These are phyloP conservation scores for Mantis religiosa DNA, from an alignment of 2,888 invertebrate species.

Conservation along the genomic window DNA sequence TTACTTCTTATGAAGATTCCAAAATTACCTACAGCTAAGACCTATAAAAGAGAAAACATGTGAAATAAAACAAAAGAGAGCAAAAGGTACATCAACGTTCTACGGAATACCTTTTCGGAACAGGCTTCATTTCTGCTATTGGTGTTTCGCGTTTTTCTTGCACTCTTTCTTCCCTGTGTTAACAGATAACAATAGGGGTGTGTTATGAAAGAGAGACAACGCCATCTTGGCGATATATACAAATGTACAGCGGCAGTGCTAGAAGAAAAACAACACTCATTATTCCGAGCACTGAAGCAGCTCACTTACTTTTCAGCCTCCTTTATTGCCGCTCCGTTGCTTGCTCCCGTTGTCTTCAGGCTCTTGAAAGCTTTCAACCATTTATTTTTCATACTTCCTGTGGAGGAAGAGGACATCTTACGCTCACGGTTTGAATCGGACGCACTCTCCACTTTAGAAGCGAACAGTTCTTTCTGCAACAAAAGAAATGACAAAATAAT, in stretches of 20 bases:
- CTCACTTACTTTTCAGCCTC: constrained; percentile 61
- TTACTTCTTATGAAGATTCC: neutral
- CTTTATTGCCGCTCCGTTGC: constrained; percentile 45
- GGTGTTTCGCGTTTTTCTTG: neutral
- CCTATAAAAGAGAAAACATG: neutral
- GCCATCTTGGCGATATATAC: neutral
- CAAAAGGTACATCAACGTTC: neutral
- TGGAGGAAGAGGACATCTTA: constrained; percentile 80
- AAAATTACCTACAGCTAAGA: neutral
- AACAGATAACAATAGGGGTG: neutral
- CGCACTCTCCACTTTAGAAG: constrained; percentile 65
- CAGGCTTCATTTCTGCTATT: neutral
- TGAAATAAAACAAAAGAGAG: neutral
- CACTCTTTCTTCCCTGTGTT: neutral
- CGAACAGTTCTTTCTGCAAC: constrained; percentile 79
- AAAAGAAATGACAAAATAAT: constrained; percentile 4
- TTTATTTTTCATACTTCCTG: constrained; percentile 91
- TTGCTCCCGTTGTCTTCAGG: constrained; percentile 64
- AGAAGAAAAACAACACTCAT: neutral
- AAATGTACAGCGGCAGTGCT: neutral
- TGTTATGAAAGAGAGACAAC: neutral
- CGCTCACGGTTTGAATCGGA: constrained; percentile 64
- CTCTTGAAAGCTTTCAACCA: constrained; percentile 97
- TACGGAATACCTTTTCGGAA: neutral
- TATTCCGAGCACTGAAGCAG: neutral